Base-by-base conservation (phyloP, 1,140 invertebrate species). In the Hycleus cichorii region DNA sequence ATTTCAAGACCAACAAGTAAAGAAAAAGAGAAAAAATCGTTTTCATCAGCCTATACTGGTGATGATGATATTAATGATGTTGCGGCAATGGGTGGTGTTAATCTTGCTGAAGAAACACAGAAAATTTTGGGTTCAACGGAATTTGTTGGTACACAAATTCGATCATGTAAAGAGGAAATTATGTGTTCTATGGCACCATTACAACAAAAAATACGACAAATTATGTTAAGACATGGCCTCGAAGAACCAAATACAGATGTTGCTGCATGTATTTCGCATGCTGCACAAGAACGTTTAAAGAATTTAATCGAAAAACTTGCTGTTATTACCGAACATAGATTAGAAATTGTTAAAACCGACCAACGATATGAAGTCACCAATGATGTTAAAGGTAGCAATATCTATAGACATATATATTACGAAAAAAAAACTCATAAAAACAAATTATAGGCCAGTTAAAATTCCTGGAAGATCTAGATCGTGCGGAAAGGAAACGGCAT, bases 41-140 rank as follows among this genome's bases (percentile, higher is more conserved):
- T 81, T 69, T 81, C 69, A 46, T 64, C 69, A 39, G 75, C 76
- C 7, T 79, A 77, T 24, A 76, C 74, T 80, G 88, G 72, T 52
- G 92, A 95, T 74, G 93, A 96, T 76, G 93, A 95, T 74, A 97
- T 98, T 63, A 98, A 98, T 71, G 95, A 98, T 81, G 95, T 98
- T 0, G 95, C 95, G 24, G 95, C 95, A 4, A 98, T 98, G 95
- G 95, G 95, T 65, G 95, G 95, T 26, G 95, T 98, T n/a, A 98
- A 98, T 78, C 80, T 98, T 64, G 89, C 91, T 2, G 95, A 98
- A 77, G 95, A 98, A 77, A 90, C 89, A 49, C 93, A 96, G 72
- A 87, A 91, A 75, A 98, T 98, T 69, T 80, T 98, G 27, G 93
- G 94, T 3, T 91, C 91, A 3, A 94, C 93, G 3, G 94, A 97